Conservation (phyloP, 2,888 invertebrate genomes). For the Cephus pulcher region DNA sequence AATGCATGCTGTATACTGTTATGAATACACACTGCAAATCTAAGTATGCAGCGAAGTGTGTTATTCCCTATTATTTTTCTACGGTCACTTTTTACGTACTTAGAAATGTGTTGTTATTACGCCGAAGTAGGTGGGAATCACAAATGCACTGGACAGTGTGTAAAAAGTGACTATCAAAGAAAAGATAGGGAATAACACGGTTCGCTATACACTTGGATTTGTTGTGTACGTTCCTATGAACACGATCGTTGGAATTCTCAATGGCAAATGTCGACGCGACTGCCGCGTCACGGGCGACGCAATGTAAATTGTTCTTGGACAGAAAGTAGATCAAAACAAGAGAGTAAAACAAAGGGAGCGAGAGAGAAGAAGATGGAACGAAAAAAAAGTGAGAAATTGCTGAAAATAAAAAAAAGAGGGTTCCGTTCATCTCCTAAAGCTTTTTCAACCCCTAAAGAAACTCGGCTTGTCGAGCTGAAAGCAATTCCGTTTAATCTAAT, state of each 20-base stretch:
- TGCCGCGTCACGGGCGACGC: background rate
- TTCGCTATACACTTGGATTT: no score
- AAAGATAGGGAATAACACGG: no score
- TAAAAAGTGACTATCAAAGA: no score
- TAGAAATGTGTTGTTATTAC: no score
- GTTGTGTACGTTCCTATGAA: no score
- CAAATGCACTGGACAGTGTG: no score
- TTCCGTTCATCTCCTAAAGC: background rate
- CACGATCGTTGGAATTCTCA: background rate
- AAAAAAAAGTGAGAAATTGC: background rate
- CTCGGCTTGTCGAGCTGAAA: background rate
- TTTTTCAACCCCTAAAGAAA: background rate
- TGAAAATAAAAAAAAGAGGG: constrained; percentile 1
- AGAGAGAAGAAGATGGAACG: background rate
- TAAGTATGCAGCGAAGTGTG: no score
- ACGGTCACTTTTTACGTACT: no score
- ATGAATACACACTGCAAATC: background rate
- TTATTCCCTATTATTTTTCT: no score
- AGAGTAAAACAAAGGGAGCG: background rate
- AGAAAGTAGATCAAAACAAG: constrained; percentile 8
- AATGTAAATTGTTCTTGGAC: constrained; percentile 4
- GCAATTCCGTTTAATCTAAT: constrained; percentile 26
- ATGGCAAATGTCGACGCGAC: background rate
- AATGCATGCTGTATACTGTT: background rate
- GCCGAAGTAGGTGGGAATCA: no score